Base-by-base conservation (phyloP, 2,797 vertebrate species). In the Epinephelus coioides region DNA sequence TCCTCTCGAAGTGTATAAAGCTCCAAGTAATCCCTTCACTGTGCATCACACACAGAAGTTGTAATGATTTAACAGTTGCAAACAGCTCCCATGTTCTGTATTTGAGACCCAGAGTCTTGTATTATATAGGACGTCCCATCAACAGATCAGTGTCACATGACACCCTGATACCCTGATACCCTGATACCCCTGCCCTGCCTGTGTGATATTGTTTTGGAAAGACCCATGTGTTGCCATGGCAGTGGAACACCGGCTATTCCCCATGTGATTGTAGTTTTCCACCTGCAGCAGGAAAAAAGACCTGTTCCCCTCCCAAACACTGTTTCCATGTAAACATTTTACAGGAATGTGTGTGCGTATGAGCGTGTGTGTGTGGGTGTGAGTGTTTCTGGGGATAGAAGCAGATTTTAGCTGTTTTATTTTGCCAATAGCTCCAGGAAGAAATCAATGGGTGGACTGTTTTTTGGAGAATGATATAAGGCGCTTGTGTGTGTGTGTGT, bases 261-360 rank as follows among this genome's bases (percentile, higher is more conserved):
- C 84, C 59, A 53, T 76, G 51, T 54, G 71, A 73, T 76, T 78
- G 46, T 74, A 78, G 63, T 89, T 91, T 90, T 90, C 87, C 90
- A 92, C 89, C 90, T 92, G 86, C 83, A 81, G 79, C 86, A 82
- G 85, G 81, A 90, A 91, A 43, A 89, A 83, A 72, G 55, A 77
- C 76, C 82, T 72, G 67, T 74, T 81, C 65, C 60, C 84, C 86
- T 85, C 89, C 88, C 78, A 79, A 83, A 82, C 62, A 57, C 66
- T 62, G 86, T 93, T 90, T 94, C 90, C 89, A 88, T 86, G 75
- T 89, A 85, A 91, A 87, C 81, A 86, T 89, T 91, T 91, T 64
- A 78, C 64, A 79, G 84, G 59, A 81, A 50, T 86, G 82, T 79
- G 64, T 76, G 69, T 76, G 64, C 25, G 72, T 46, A 3, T 78